Evolutionary conservation across 2,888 invertebrate genomes (phyloP).

Genomic region (Tipula unca): DNA sequence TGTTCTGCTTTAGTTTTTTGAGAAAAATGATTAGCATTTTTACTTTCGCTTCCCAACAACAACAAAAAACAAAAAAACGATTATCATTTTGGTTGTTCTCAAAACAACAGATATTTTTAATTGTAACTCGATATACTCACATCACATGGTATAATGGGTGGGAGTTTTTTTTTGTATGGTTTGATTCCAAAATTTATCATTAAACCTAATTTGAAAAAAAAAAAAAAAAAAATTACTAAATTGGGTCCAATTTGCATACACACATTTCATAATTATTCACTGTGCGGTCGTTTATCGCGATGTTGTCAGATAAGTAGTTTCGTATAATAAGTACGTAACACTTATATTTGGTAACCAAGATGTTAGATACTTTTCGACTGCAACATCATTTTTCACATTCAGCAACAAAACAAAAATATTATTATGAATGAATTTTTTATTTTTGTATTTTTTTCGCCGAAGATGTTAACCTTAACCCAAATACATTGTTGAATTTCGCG

Average conservation of each 20-base stretch:
- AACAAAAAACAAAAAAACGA: too few species aligned
- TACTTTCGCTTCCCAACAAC: neutral
- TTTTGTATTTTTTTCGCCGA: neutral
- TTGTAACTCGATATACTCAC: neutral
- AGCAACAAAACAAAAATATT: neutral
- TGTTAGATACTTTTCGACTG: neutral
- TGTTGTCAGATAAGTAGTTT: neutral
- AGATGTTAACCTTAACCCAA: slow-evolving; percentile 8
- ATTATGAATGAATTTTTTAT: neutral
- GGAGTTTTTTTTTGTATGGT: neutral
- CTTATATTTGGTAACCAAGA: neutral
- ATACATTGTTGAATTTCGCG: neutral
- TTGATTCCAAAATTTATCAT: neutral
- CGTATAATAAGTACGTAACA: neutral
- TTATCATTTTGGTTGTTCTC: too few species aligned
- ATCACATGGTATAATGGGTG: neutral
- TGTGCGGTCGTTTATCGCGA: neutral
- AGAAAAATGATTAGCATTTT: neutral
- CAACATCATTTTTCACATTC: neutral
- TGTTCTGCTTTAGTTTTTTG: neutral
- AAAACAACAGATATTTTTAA: neutral
- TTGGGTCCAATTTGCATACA: neutral
- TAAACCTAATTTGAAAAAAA: neutral
- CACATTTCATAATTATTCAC: neutral
- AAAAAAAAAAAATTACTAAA: neutral